A percentile compares a stretch with the other conserved stretches of the same genome.
Evolutionary conservation across 2,797 vertebrate species (phyloP).

Genomic region (Echiichthys vipera): DNA sequence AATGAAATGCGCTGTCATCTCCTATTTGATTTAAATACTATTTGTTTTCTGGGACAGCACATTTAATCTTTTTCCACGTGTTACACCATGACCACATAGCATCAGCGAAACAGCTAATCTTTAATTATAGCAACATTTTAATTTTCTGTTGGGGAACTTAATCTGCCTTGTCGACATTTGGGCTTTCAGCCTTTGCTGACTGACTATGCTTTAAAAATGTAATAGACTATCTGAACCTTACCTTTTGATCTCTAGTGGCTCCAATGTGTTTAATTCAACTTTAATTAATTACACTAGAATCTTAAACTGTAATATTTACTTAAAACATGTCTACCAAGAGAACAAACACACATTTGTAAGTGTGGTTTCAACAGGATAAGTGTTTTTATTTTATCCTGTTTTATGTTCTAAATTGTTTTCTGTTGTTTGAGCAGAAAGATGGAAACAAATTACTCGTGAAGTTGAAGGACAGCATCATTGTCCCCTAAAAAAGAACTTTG

Average conservation of each 20-base stretch:
- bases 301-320: not conserved
- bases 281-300: not conserved
- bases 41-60: too few relatives aligned
- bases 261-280: not conserved
- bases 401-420: not conserved
- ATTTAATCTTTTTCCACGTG: too few relatives aligned
- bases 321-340: too few relatives aligned
- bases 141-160: not conserved
- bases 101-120: constrained; percentile 2
- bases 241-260: not conserved
- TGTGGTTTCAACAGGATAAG: not conserved
- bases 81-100: not conserved
- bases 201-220: not conserved
- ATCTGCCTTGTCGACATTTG: not conserved
- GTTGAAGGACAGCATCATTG: constrained; percentile 37
- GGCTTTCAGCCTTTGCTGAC: not conserved
- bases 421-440: constrained; percentile 11
- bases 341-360: not conserved
- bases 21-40: too few relatives aligned
- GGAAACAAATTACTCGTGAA: constrained; percentile 14
- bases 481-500: constrained; percentile 18
- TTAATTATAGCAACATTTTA: not conserved
- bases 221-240: not conserved
- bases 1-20: too few relatives aligned
- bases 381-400: not conserved